A percentile compares a stretch with the other conserved stretches of the same genome.
phyloP scores from a whole-genome alignment of 2,113 vertebrate species.

The Microcebus ravelobensis region DNA sequence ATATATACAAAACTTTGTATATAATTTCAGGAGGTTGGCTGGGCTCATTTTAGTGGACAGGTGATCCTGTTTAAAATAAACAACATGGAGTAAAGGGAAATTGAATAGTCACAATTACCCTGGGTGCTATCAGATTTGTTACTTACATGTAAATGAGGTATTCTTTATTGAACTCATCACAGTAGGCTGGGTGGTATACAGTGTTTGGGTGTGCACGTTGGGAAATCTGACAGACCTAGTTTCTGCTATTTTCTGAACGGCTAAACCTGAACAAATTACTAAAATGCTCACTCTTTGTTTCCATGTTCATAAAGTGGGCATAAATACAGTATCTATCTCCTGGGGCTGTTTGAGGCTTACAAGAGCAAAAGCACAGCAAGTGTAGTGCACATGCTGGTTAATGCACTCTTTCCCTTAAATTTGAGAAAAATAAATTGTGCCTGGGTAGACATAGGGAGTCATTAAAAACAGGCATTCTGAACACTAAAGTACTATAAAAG shows the following conservation, averaged over 20 bases:
- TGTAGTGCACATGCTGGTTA: neutral
- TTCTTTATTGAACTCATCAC: neutral
- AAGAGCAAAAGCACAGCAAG: neutral
- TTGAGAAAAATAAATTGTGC: conserved; percentile 18
- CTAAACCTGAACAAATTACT: neutral
- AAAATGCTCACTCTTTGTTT: conserved; percentile 2
- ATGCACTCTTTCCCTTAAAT: neutral
- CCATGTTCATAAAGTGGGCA: neutral
- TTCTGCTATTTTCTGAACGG: neutral
- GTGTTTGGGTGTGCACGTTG: neutral
- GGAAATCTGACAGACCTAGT: neutral
- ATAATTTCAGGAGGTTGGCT: neutral
- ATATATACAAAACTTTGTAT: neutral
- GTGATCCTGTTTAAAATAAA: conserved; percentile 14
- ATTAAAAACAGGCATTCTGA: neutral
- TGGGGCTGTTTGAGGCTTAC: neutral
- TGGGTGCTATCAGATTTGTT: neutral
- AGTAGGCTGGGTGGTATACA: neutral
- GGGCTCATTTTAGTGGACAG: neutral
- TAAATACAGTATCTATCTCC: neutral
- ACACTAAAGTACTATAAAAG: conserved; percentile 22
- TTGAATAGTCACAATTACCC: neutral
- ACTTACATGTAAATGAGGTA: conserved; percentile 6
- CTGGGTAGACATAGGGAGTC: neutral
- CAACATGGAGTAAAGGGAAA: neutral